A percentile compares a stretch with the other conserved stretches of the same genome.
phyloP scores from a whole-genome alignment of 2,888 invertebrate genomes.

The Mimachlamys varia region DNA sequence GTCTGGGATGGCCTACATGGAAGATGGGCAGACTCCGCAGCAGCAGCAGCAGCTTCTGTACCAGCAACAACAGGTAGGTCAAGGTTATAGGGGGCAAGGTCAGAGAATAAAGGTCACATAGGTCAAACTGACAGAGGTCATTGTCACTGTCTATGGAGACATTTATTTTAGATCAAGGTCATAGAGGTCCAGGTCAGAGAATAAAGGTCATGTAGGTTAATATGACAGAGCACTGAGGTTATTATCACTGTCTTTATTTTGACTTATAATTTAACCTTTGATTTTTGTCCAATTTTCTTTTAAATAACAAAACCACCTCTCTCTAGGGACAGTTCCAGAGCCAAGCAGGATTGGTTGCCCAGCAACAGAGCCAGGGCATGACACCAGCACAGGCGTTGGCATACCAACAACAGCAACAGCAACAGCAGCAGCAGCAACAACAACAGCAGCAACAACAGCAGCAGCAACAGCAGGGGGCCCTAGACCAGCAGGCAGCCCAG shows the following conservation, averaged over 20 bases:
- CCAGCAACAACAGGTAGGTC: constrained; percentile 55
- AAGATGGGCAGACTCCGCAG: constrained; percentile 41
- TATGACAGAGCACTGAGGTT: background rate
- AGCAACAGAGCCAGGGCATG: constrained; percentile 57
- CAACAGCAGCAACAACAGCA: constrained; percentile 38
- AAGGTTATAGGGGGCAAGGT: background rate
- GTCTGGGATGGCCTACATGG: background rate
- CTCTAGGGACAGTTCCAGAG: constrained; percentile 14
- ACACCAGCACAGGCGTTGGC: constrained; percentile 42
- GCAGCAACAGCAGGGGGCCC: constrained; percentile 40
- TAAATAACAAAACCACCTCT: background rate
- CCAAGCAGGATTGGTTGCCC: constrained; percentile 23
- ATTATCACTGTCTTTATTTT: too few species aligned
- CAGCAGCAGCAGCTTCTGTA: constrained; percentile 46
- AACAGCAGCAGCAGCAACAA: constrained; percentile 40
- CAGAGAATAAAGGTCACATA: background rate
- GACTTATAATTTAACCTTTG: too few species aligned
- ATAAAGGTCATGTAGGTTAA: background rate
- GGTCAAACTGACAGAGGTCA: background rate
- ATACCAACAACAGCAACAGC: constrained; percentile 35
- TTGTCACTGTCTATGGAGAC: too few species aligned
- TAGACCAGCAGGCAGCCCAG: constrained; percentile 56
- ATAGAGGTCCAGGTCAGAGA: constrained; percentile 32
- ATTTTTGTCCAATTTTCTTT: too few species aligned
- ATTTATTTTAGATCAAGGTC: background rate